Conservation (phyloP, 2,113 vertebrate species). For the Gorsachius goisagi region DNA sequence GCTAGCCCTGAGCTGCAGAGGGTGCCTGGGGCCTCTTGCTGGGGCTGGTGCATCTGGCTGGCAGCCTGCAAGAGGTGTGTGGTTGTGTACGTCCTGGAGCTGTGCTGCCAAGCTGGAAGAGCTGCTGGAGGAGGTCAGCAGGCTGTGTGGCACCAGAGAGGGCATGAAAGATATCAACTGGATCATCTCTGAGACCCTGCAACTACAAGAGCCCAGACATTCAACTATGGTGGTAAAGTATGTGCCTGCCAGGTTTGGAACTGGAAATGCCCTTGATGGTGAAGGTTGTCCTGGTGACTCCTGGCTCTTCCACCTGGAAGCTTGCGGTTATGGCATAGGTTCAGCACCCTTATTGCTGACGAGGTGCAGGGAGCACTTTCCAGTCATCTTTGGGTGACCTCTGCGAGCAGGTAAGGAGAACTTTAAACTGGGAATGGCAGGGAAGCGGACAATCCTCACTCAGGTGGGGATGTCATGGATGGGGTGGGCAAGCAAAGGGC, state of each 20-base stretch:
- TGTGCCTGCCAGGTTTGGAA: neutral
- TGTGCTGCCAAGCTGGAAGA: neutral
- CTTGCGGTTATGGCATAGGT: neutral
- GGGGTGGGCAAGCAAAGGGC: neutral
- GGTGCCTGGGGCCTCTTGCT: neutral
- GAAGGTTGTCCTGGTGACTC: neutral
- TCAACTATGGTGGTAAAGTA: fast-evolving
- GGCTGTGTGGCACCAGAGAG: neutral
- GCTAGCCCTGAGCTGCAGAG: neutral
- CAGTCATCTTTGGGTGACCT: neutral
- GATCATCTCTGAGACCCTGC: neutral
- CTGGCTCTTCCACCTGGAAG: neutral
- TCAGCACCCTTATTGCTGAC: fast-evolving
- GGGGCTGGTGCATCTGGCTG: neutral
- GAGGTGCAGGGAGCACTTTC: neutral
- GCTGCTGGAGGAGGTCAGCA: neutral
- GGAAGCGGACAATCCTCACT: neutral
- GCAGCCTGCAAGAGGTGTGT: neutral
- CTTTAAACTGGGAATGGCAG: neutral
- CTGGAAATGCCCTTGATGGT: neutral
- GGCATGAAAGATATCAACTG: neutral
- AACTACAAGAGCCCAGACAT: neutral
- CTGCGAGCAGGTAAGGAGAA: neutral
- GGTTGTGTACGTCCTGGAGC: neutral
- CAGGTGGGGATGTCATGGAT: neutral